Evolutionary conservation across 2,888 invertebrate genomes (phyloP), one percentile per base, ranked within the genome.

Genomic region (Drosophila silvestris): DNA sequence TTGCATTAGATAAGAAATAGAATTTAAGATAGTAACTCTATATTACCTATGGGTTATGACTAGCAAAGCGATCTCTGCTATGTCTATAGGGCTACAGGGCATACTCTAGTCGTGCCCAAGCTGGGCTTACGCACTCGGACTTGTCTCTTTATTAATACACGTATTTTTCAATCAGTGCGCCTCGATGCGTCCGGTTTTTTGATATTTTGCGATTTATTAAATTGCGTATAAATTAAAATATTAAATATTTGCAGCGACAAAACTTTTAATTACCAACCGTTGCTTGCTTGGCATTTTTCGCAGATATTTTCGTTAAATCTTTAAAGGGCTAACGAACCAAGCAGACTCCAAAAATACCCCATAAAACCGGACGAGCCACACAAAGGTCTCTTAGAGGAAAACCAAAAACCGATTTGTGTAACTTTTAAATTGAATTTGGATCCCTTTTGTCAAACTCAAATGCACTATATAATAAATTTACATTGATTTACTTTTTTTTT

Each of bases 141-240:
- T 54, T 65, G 41, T 33, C 66, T 63, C 62, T 59, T 56, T 56
- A 28, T 56, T 56, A n/a, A 54, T 57, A 71, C 53, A 32, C 51
- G 44, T 57, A 53, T 63, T 84, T 78, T 69, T 76, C 90, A 83
- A 87, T 87, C 90, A 91, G 72, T 90, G 87, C 84, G 63, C 57
- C 71, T 64, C 32, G 39, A 35, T 64, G 65, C 65, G 62, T 70
- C 56, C 62, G 77, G 64, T 65, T 77, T 69, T 81, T 44, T 22
- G 70, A 70, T 88, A 74, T 77, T 76, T 82, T 58, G 70, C 83
- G 89, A 90, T 91, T 89, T 91, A 91, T 91, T 89, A 89, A 89
- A 89, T 89, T 91, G 91, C 90, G 89, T 91, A 89, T 89, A 89
- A 91, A 91, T 89, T 89, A 91, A 91, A 91, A 89, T 89, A 89